phyloP scores from a whole-genome alignment of 2,797 vertebrate species.

The Euthynnus affinis region DNA sequence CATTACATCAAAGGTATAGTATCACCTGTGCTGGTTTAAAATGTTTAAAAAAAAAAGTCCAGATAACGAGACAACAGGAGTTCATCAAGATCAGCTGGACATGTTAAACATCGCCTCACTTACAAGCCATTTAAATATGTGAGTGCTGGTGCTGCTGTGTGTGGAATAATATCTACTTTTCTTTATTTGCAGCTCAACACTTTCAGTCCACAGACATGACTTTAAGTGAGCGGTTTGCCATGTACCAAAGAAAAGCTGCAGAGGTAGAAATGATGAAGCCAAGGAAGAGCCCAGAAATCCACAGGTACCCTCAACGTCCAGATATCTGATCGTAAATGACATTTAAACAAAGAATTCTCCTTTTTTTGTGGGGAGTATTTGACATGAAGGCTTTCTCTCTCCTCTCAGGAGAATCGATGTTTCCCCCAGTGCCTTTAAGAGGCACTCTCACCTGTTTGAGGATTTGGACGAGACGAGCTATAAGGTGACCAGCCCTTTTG shows the following conservation, averaged over 20 bases:
- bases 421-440: conserved; percentile 99
- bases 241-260: conserved; percentile 97
- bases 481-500: conserved; percentile 94
- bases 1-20: conserved; percentile 97
- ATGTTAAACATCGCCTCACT: background rate
- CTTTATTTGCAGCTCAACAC: conserved; percentile 91
- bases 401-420: conserved; percentile 97
- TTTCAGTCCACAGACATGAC: conserved; percentile 95
- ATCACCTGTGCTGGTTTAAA: background rate
- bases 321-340: fast-evolving
- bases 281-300: conserved; percentile 99
- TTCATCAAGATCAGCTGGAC: background rate
- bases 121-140: background rate
- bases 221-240: conserved; percentile 97
- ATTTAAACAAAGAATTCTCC: background rate
- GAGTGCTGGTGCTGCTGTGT: background rate
- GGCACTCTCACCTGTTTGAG: conserved; percentile 97
- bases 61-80: background rate
- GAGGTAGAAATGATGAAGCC: conserved; percentile 96
- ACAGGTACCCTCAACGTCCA: conserved; percentile 86
- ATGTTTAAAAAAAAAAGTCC: background rate
- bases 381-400: background rate
- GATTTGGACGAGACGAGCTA: conserved; percentile 94
- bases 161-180: conserved; percentile 7
- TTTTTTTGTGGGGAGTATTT: too few relatives aligned